phyloP scores from a whole-genome alignment of 2,113 vertebrate species.

The Dromaius novaehollandiae region DNA sequence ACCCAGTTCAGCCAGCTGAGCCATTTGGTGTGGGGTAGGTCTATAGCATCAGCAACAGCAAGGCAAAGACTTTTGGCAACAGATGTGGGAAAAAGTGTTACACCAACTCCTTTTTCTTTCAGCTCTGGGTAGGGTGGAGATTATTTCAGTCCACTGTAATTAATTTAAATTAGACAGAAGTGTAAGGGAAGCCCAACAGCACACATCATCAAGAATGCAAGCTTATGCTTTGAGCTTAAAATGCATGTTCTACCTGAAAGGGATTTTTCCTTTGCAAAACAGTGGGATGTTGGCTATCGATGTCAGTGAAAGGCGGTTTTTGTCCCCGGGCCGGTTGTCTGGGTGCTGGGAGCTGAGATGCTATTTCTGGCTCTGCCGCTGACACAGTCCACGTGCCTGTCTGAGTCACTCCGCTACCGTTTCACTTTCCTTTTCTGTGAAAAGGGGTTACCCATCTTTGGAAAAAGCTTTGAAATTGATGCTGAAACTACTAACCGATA shows the following conservation, averaged over 20 bases:
- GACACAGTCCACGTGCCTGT: neutral
- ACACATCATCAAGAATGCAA: neutral
- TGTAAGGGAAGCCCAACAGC: neutral
- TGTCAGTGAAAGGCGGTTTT: neutral
- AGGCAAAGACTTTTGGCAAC: neutral
- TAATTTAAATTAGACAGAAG: neutral
- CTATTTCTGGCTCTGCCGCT: neutral
- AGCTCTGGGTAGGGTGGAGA: neutral
- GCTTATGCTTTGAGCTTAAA: neutral
- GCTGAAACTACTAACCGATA: neutral
- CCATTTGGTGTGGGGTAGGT: neutral
- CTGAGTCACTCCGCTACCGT: neutral
- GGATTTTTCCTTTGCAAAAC: neutral
- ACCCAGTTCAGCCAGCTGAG: neutral
- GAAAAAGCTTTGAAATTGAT: slow-evolving; percentile 8
- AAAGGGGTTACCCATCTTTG: neutral
- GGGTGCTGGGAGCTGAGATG: neutral
- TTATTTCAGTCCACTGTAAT: neutral
- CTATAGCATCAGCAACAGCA: neutral
- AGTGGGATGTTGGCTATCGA: neutral
- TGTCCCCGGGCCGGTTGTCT: neutral
- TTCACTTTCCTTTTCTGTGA: slow-evolving; percentile 61
- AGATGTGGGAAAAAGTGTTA: neutral
- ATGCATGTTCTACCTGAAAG: neutral
- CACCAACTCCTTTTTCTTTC: neutral